Base-by-base conservation (phyloP, 2,888 invertebrate species). In the Diplazon laetatorius region DNA sequence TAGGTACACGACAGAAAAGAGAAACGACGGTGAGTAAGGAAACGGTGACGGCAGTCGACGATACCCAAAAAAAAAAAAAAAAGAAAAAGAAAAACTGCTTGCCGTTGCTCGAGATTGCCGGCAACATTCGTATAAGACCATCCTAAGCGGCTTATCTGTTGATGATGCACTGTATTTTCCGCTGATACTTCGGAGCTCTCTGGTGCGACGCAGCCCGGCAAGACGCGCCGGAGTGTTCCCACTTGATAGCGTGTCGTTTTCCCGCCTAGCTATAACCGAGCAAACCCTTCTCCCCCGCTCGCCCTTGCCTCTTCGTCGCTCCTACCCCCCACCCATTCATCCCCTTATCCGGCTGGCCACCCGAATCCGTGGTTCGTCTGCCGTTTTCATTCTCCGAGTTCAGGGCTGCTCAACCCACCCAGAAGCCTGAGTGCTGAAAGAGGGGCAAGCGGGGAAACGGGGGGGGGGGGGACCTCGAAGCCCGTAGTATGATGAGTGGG, bases 141-240 rank as follows among this genome's bases (percentile, higher is more conserved):
- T 83, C 85, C 85, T 89, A 88, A 89, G 89, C 85, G 78, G 89
- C 88, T 89, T 89, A 89, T 89, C 89, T 86, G 86, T 87, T 87
- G 87, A 88, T 85, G 88, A 88, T 88, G 89, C 88, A 85, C 87
- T 87, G 88, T 87, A 87, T 87, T 87, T 87, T 87, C 85, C 83
- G 78, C 80, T 83, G 82, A 85, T 85, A 85, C 82, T n/a, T 82
- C 81, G 68, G 48, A n/a, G 46, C 62, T 37, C 69, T 9, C 48
- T 46, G 66, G 25, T 66, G 71, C 46, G 42, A 48, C 68, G 44
- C 37, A 52, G 10, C 55, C 66, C 42, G 59, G 68, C 65, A 63
- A 78, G 70, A 80, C 81, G 60, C 75, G 73, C 57, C 66, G 71
- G 88, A 89, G 88, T 88, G 88, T 89, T 87, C 82, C 62, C 77